Evolutionary conservation across 2,797 vertebrate genomes (phyloP), one percentile per base, ranked within the genome.

Genomic region (Poecilia gillii): DNA sequence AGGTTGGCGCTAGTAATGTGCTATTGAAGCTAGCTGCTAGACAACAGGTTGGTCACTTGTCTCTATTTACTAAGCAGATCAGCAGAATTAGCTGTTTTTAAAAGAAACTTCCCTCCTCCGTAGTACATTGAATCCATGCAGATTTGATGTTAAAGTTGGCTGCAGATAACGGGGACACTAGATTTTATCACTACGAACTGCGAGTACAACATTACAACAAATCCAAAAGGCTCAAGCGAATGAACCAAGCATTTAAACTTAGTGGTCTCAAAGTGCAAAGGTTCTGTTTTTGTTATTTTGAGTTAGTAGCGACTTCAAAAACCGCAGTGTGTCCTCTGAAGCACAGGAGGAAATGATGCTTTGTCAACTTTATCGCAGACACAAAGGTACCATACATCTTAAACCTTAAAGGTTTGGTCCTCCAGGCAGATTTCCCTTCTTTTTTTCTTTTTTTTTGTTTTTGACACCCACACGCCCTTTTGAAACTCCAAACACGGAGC

Each of bases 341-440:
- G 57, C 28, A 23, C 4, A 3, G 18, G 11, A 64, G n/a, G 36
- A 64, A 36, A 28, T 75, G 41, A 18, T 5, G 16, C 43, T 6
- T 55, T 57, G 51, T 41, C 53, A 55, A 43, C 14, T 74, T 43
- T 43, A 11, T 70, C 76, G 43, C 41, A 72, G 68, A 80, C 31
- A 86, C 80, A 77, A 78, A 89, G 85, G 75, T 62, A 72, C 31
- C 66, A 73, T 74, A 90, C 73, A 84, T 91, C 79, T 86, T 81
- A 78, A 90, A 86, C 25, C 78, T 83, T 86, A 83, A 93, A 90
- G 85, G 87, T 90, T 91, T 83, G 82, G 86, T 85, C 86, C 83
- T 89, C 74, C 59, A 86, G 87, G 87, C 85, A 81, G 82, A 23
- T 57, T 59, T 74, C 39, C 82, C 57, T 73, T 47, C 43, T 8